phyloP scores from a whole-genome alignment of 2,797 vertebrate species.

The Gastrophryne carolinensis region DNA sequence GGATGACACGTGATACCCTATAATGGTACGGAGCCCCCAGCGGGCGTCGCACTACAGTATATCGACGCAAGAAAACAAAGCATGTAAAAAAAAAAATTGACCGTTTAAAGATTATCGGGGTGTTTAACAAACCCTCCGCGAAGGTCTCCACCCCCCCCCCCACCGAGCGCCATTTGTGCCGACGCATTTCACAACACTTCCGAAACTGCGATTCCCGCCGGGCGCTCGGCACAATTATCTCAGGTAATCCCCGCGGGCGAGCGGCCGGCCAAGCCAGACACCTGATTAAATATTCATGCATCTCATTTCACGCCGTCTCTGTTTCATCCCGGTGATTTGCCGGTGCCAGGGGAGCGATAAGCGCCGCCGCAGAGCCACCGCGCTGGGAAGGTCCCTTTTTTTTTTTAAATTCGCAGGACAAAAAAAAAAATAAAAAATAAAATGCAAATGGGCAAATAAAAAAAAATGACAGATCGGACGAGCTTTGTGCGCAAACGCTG shows the following conservation, averaged over 20 bases:
- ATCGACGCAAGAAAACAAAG: no score
- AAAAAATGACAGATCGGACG: neutral
- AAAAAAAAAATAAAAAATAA: conserved; percentile 11
- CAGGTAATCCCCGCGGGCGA: conserved; percentile 48
- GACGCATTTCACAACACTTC: conserved; percentile 48
- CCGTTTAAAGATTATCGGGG: conserved; percentile 19
- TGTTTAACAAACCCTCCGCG: neutral
- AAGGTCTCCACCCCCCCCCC: neutral
- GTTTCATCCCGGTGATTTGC: conserved; percentile 37
- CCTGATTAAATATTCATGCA: conserved; percentile 49
- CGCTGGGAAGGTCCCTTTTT: conserved; percentile 26
- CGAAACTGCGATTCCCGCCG: conserved; percentile 42
- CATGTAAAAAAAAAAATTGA: no score
- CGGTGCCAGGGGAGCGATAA: conserved; percentile 17
- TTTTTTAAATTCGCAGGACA: no score
- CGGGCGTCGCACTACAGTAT: no score
- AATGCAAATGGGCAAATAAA: conserved; percentile 31
- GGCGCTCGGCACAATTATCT: conserved; percentile 40
- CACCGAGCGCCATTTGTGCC: neutral
- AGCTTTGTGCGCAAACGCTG: neutral
- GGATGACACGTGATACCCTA: no score
- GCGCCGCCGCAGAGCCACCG: neutral
- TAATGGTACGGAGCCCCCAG: no score
- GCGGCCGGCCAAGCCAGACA: conserved; percentile 33
- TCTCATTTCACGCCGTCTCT: conserved; percentile 41